These are phyloP conservation scores for Phallusia fumigata DNA, from an alignment of 23 tunicate genomes.

Conservation along the genomic window DNA sequence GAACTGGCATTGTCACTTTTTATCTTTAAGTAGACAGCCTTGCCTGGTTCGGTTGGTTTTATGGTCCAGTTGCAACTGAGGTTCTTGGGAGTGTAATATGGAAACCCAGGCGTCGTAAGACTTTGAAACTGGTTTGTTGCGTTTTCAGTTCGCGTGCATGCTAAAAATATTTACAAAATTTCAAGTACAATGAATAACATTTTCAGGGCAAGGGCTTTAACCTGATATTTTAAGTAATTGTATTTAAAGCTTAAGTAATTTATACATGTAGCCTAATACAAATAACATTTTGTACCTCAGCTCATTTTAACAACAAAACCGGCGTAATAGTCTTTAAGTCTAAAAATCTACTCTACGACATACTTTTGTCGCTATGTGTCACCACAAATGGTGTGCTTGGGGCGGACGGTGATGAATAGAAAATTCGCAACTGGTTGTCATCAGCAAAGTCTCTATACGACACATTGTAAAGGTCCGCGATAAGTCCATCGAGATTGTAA, in stretches of 20 bases:
- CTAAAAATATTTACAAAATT: background rate
- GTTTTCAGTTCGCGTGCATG: background rate
- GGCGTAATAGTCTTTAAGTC: background rate
- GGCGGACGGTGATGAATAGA: background rate
- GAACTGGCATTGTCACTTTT: background rate
- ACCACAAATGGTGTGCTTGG: background rate
- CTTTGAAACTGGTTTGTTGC: background rate
- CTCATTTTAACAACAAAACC: too few relatives aligned
- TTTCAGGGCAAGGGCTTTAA: too few relatives aligned
- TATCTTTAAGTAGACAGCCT: background rate
- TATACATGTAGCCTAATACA: too few relatives aligned
- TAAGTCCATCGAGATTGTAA: background rate
- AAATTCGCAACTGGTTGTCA: background rate
- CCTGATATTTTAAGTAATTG: too few relatives aligned
- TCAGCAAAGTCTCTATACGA: background rate
- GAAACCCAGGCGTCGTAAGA: background rate
- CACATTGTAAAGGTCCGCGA: background rate
- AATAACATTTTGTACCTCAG: too few relatives aligned
- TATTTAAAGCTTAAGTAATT: too few relatives aligned
- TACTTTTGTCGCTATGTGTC: background rate
- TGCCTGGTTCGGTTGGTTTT: background rate
- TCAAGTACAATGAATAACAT: too few relatives aligned
- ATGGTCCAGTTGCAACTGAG: background rate
- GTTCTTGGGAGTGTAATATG: background rate
- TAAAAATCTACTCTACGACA: background rate